A percentile compares a stretch with the other conserved stretches of the same genome.
These are phyloP conservation scores for Trogon surrucura DNA, from an alignment of 2,113 vertebrate species.

Conservation along the genomic window DNA sequence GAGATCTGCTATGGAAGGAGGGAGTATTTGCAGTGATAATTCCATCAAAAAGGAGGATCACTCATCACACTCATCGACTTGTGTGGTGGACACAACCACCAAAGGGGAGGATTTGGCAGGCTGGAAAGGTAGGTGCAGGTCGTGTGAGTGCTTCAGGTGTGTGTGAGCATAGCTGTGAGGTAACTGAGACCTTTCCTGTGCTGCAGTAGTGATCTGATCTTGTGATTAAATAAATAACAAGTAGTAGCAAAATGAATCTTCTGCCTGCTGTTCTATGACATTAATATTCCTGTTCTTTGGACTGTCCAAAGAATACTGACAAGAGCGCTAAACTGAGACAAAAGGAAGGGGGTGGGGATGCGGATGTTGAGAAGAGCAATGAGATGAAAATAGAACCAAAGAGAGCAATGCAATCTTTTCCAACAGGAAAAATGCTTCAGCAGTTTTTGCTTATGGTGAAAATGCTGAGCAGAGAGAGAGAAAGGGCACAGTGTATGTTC, in stretches of 20 bases:
- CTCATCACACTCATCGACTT: constrained; percentile 87
- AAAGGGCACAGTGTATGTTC: neutral
- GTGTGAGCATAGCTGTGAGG: neutral
- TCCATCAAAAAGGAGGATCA: constrained; percentile 78
- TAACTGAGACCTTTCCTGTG: neutral
- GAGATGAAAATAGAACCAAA: neutral
- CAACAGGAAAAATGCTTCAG: neutral
- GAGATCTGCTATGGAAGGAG: constrained; percentile 70
- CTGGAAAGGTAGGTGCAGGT: constrained; percentile 77
- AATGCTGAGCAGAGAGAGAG: neutral
- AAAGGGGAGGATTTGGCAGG: constrained; percentile 74
- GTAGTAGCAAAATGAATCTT: neutral
- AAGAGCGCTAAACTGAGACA: neutral
- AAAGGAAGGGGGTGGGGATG: neutral
- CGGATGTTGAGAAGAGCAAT: neutral
- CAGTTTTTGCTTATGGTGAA: neutral
- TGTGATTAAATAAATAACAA: neutral
- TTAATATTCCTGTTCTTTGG: neutral
- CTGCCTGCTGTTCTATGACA: neutral
- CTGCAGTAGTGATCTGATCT: neutral
- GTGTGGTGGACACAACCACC: constrained; percentile 92
- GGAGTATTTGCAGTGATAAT: constrained; percentile 77
- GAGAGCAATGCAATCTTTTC: neutral
- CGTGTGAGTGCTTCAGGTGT: neutral
- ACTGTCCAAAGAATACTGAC: neutral